These are phyloP conservation scores for Rhyacophila brunnea DNA, from an alignment of 1,140 invertebrate species.

Conservation along the genomic window DNA sequence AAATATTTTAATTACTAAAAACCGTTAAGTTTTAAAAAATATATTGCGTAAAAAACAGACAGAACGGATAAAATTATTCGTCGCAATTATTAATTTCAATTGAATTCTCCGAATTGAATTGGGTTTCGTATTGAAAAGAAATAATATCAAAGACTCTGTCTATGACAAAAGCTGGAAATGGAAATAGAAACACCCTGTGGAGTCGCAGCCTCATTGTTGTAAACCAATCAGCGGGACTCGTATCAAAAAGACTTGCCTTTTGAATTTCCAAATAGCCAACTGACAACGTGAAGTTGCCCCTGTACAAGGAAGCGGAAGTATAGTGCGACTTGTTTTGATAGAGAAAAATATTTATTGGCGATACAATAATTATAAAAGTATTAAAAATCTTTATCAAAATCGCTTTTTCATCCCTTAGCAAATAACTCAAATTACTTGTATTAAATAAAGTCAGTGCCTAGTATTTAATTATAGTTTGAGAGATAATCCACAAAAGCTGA, in stretches of 20 bases:
- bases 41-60: no score
- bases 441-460: no score
- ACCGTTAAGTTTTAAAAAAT: no score
- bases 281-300: constrained; percentile 15
- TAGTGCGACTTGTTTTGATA: constrained; percentile 13
- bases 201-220: constrained; percentile 27
- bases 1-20: no score
- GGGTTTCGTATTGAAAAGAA: neutral
- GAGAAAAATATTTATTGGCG: neutral
- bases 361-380: neutral
- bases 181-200: constrained; percentile 22
- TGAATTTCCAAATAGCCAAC: constrained; percentile 16
- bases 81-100: constrained; percentile 2
- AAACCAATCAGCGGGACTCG: constrained; percentile 28
- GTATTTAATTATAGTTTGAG: no score
- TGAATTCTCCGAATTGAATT: neutral
- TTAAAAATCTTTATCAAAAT: no score
- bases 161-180: constrained; percentile 15
- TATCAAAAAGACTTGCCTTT: constrained; percentile 21
- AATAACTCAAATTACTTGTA: no score
- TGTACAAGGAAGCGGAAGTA: constrained; percentile 5
- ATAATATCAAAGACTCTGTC: constrained; percentile 6
- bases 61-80: constrained; percentile 1
- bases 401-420: no score
- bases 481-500: no score